Conservation (phyloP, 2,113 vertebrate genomes). For the Baryphthengus martii region DNA sequence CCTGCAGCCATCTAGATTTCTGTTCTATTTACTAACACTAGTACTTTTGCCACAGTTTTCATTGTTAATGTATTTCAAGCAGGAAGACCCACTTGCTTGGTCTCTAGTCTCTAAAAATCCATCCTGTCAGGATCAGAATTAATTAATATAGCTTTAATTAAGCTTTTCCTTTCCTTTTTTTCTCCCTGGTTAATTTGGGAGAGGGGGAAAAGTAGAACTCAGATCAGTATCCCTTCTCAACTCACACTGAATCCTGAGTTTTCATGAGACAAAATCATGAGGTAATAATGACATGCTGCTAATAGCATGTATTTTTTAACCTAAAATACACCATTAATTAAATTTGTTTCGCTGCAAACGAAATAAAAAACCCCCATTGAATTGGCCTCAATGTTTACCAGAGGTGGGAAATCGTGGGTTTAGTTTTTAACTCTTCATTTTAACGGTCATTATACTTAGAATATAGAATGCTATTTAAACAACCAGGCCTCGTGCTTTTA, state of each 20-base stretch:
- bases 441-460: not conserved
- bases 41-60: not conserved
- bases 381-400: not conserved
- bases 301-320: not conserved
- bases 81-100: not conserved
- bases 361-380: not conserved
- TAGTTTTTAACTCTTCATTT: not conserved
- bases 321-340: not conserved
- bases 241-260: not conserved
- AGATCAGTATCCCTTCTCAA: not conserved
- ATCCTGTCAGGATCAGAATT: not conserved
- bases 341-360: not conserved
- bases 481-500: not conserved
- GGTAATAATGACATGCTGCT: not conserved
- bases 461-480: not conserved
- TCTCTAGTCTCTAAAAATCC: slow-evolving; percentile 20
- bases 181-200: not conserved
- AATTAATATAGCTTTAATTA: slow-evolving; percentile 33
- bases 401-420: not conserved
- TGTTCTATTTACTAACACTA: not conserved
- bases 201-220: not conserved
- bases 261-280: not conserved
- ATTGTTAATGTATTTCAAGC: not conserved
- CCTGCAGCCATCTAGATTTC: not conserved
- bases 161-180: not conserved